These are phyloP conservation scores for Ariolimax columbianus DNA, from an alignment of 2,888 invertebrate genomes.

Conservation along the genomic window DNA sequence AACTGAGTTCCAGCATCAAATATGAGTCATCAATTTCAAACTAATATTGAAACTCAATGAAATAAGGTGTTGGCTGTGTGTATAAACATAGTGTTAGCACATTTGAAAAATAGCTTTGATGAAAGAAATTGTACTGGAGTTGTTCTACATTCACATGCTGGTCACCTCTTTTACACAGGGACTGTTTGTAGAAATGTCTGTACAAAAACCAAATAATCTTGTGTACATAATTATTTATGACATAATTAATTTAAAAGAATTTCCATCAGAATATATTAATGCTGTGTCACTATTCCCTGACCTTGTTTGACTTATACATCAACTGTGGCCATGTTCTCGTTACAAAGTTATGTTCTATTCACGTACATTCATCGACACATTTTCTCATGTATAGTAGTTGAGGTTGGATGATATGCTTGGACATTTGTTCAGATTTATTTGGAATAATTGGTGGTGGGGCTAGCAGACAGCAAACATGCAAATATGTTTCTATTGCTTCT, in stretches of 20 bases:
- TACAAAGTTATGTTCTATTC: background rate
- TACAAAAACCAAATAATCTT: background rate
- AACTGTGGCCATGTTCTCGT: background rate
- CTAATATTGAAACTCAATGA: too few relatives aligned
- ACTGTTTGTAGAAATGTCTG: background rate
- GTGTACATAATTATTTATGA: slow-evolving; percentile 19
- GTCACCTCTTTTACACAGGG: background rate
- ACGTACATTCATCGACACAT: slow-evolving; percentile 2
- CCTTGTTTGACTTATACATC: background rate
- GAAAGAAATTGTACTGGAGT: too few relatives aligned
- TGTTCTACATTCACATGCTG: background rate
- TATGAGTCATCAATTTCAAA: too few relatives aligned
- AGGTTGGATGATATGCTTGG: background rate
- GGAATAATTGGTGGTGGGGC: slow-evolving; percentile 5
- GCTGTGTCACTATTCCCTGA: background rate
- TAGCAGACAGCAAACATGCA: background rate
- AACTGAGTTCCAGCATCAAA: too few relatives aligned
- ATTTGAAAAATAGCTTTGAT: too few relatives aligned
- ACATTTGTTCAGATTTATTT: background rate
- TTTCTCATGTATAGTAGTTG: background rate
- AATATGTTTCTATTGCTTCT: background rate
- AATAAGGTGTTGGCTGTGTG: too few relatives aligned
- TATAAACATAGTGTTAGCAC: too few relatives aligned
- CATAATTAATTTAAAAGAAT: slow-evolving; percentile 10
- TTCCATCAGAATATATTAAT: background rate